Percentiles rank a stretch among this genome's conserved stretches.
These are phyloP conservation scores for Oryzias javanicus DNA, from an alignment of 2,113 vertebrate species.

Conservation along the genomic window DNA sequence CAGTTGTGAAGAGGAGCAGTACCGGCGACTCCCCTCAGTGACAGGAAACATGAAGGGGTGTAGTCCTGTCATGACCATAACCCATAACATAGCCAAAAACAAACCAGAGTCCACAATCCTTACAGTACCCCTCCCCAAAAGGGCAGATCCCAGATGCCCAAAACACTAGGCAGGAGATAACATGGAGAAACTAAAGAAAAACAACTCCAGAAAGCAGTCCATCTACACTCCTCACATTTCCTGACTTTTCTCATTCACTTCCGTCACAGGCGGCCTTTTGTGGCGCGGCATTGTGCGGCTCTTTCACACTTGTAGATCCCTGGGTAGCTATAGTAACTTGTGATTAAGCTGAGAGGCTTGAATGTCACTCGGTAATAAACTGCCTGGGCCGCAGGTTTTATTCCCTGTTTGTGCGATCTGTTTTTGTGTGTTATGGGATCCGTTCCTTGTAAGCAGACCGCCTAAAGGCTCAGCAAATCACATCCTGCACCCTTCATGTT, in stretches of 20 bases:
- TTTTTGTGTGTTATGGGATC: conserved; percentile 52
- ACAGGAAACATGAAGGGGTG: no score
- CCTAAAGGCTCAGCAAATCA: conserved; percentile 62
- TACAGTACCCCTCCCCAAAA: no score
- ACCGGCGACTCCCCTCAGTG: no score
- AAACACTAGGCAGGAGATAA: no score
- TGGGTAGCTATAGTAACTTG: conserved; percentile 26
- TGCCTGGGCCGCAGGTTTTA: conserved; percentile 44
- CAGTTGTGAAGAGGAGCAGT: no score
- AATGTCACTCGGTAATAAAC: conserved; percentile 60
- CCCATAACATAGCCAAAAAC: no score
- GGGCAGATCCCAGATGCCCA: no score
- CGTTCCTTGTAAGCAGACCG: conserved; percentile 52
- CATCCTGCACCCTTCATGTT: conserved; percentile 59
- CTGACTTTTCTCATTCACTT: conserved; percentile 2
- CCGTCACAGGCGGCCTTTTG: conserved; percentile 13
- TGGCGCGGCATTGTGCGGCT: conserved; percentile 11
- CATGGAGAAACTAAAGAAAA: no score
- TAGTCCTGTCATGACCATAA: no score
- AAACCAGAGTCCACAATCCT: no score
- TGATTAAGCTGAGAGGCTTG: conserved; percentile 46
- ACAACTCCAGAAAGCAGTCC: no score
- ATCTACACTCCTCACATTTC: neutral
- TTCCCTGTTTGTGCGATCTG: conserved; percentile 56
- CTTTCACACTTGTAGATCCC: conserved; percentile 18